Evolutionary conservation across 2,888 invertebrate genomes (phyloP).

Genomic region (Epinotia brunnichana): DNA sequence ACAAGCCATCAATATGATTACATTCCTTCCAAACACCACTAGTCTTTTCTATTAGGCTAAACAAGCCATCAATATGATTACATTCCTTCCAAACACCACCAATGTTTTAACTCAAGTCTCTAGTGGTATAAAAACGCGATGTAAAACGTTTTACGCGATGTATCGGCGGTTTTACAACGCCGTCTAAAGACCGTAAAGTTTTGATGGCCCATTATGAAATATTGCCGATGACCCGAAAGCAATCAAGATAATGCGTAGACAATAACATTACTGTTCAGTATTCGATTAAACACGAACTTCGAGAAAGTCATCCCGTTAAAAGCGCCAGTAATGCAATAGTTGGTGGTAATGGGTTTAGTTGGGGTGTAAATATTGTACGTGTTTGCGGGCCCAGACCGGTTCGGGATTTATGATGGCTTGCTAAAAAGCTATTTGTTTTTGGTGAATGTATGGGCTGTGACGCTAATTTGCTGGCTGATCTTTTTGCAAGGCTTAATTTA

Average conservation of each 20-base stretch:
- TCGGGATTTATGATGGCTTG: constrained; percentile 14
- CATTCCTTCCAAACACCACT: not conserved
- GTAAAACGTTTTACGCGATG: constrained; percentile 68
- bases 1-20: no score
- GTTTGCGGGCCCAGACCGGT: constrained; percentile 14
- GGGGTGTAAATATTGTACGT: constrained; percentile 33
- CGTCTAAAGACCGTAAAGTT: constrained; percentile 60
- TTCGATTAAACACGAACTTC: constrained; percentile 48
- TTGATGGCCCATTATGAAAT: constrained; percentile 66
- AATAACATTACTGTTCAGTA: constrained; percentile 49
- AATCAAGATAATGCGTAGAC: constrained; percentile 56
- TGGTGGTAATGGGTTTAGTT: constrained; percentile 38
- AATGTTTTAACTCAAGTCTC: constrained; percentile 2
- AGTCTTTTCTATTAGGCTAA: no score
- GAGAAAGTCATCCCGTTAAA: constrained; percentile 45
- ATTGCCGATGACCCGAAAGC: constrained; percentile 51
- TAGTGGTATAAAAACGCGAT: constrained; percentile 55
- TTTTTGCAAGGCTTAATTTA: no score
- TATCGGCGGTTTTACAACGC: constrained; percentile 55
- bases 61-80: no score
- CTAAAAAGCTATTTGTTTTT: constrained; percentile 15
- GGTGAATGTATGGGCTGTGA: not conserved
- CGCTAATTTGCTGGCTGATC: no score
- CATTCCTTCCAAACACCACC: not conserved
- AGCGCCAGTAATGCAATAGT: constrained; percentile 42